Base-by-base conservation (phyloP, 2,888 invertebrate species). In the Hirtodrosophila alboralis region DNA sequence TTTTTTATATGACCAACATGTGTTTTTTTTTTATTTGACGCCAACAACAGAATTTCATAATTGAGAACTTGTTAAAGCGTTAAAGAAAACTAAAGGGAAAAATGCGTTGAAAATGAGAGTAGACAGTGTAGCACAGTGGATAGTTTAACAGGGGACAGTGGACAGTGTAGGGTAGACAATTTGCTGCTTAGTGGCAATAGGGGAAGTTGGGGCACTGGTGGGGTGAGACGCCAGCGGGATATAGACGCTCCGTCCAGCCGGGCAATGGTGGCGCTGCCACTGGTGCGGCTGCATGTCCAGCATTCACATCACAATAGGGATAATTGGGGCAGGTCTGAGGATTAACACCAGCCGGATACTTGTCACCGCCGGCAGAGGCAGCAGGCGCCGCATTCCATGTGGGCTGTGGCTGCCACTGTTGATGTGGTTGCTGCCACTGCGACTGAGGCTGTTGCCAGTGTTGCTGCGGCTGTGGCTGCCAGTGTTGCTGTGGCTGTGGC, bases 251-350 rank as follows among this genome's bases (percentile, higher is more conserved):
- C 66, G 89, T 88, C 89, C 89, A 91, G 66, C 91, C 91, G 51
- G 91, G 91, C 40, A 91, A 79, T 70, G 91, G 91, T 33, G 90
- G 87, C 18, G 90, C 90, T 34, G 90, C 90, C 10, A 84, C 89
- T 6, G 79, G 76, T 2, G 81, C 76, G 57, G 80, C 84, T n/a
- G 67, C 79, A 57, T 87, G 87, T 49, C 88, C 90, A 48, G 86
- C 90, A 64, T 89, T 88, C 53, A 88, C 90, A 84, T 90, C 90
- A 66, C 92, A 92, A 88, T 91, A 92, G 60, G 92, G 92, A 87
- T 92, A 92, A 87, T 92, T 92, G 77, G 92, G 92, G 80, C 92
- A 92, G 64, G 90, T 80, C 48, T 91, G 90, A 13, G 92, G 92
- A 73, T 89, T 90, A 14, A 92, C 88, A 57, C 91, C 92, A 63